Evolutionary conservation across 2,888 invertebrate species (phyloP).

Genomic region (Lasius fuliginosus): DNA sequence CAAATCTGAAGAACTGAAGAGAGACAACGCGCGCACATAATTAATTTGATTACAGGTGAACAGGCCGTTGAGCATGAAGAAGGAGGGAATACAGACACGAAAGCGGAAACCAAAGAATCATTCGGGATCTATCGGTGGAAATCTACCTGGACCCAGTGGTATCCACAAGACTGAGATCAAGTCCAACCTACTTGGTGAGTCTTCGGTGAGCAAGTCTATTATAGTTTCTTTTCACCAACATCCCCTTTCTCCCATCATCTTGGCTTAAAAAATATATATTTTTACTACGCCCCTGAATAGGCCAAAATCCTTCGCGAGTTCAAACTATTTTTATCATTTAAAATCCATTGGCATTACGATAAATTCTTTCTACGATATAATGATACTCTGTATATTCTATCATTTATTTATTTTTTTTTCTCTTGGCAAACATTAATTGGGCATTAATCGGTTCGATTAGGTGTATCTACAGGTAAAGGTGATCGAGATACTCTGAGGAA

Average conservation of each 20-base stretch:
- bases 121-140: slow-evolving; percentile 77
- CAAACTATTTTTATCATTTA: background rate
- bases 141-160: slow-evolving; percentile 79
- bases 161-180: slow-evolving; percentile 84
- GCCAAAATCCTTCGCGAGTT: background rate
- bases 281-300: background rate
- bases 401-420: background rate
- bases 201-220: slow-evolving; percentile 81
- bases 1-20: background rate
- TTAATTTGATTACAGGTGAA: slow-evolving; percentile 90
- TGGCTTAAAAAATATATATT: background rate
- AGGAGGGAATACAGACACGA: slow-evolving; percentile 98
- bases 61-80: slow-evolving; percentile 99
- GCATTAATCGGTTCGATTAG: slow-evolving; percentile 20
- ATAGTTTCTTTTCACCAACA: slow-evolving; percentile 43
- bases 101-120: slow-evolving; percentile 95
- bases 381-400: background rate
- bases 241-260: background rate
- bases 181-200: slow-evolving; percentile 85
- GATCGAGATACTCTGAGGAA: background rate
- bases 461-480: slow-evolving; percentile 62
- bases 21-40: background rate
- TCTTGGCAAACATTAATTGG: background rate
- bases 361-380: background rate
- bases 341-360: background rate